These are phyloP conservation scores for Jaculus jaculus DNA, from an alignment of 2,113 vertebrate species.

Conservation along the genomic window DNA sequence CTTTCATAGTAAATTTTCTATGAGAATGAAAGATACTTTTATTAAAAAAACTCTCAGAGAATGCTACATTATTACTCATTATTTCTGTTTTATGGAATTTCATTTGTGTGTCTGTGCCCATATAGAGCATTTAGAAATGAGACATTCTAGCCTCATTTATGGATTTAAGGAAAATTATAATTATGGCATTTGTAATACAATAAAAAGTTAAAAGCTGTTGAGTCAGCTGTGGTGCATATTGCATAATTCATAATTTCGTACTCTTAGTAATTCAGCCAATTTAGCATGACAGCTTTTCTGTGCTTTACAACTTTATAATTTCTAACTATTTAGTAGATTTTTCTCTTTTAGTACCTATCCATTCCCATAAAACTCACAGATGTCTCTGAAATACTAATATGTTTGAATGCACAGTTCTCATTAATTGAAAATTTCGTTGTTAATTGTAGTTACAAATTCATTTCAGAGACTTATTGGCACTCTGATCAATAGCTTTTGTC, in stretches of 20 bases:
- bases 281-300: constrained; percentile 48
- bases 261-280: constrained; percentile 65
- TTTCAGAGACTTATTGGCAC: constrained; percentile 46
- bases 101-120: constrained; percentile 34
- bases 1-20: constrained; percentile 35
- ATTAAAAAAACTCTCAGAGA: background rate
- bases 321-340: constrained; percentile 49
- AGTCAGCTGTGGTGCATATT: constrained; percentile 57
- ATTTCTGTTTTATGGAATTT: constrained; percentile 60
- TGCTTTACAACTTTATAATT: constrained; percentile 52
- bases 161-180: constrained; percentile 66
- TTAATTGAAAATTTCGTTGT: constrained; percentile 62
- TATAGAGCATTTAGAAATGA: constrained; percentile 28
- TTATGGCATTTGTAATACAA: constrained; percentile 47
- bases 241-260: constrained; percentile 69
- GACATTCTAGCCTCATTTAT: constrained; percentile 58
- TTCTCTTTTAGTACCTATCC: constrained; percentile 41
- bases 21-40: constrained; percentile 44
- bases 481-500: constrained; percentile 52
- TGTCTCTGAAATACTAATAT: constrained; percentile 27
- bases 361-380: constrained; percentile 29
- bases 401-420: constrained; percentile 44
- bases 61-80: constrained; percentile 38
- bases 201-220: constrained; percentile 54
- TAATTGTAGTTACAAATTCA: constrained; percentile 42